Percentiles rank a stretch among this genome's conserved stretches.
These are phyloP conservation scores for Dasysyrphus albostriatus DNA, from an alignment of 2,888 invertebrate genomes.

Conservation along the genomic window DNA sequence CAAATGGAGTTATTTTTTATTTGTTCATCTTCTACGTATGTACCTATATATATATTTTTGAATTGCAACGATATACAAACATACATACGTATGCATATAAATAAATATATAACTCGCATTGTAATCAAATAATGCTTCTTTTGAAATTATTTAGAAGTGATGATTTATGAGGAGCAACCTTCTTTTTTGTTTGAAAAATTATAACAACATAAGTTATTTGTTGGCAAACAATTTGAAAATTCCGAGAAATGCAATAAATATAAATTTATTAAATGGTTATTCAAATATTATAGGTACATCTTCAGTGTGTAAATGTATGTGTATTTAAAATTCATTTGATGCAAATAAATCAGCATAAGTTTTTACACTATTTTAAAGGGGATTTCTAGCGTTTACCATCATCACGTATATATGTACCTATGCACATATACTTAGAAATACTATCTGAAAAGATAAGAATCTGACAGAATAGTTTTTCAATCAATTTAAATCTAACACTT, in stretches of 20 bases:
- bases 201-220: conserved; percentile 15
- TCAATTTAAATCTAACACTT: neutral
- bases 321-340: neutral
- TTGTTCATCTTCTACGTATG: neutral
- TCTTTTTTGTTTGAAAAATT: conserved; percentile 11
- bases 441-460: neutral
- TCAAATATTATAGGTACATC: too few species aligned
- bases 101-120: conserved; percentile 2
- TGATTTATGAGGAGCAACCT: conserved; percentile 54
- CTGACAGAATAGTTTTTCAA: neutral
- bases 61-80: neutral
- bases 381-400: neutral
- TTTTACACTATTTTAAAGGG: neutral
- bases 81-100: neutral
- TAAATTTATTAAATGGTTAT: too few species aligned
- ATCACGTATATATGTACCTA: fast-evolving
- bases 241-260: neutral
- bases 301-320: too few species aligned
- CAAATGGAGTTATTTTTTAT: conserved; percentile 4
- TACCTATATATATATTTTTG: neutral
- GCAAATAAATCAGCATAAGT: neutral
- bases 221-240: neutral
- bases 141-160: conserved; percentile 43
- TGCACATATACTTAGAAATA: neutral
- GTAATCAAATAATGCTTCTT: conserved; percentile 47